Evolutionary conservation across 2,888 invertebrate genomes (phyloP).

Genomic region (Callosobruchus maculatus): DNA sequence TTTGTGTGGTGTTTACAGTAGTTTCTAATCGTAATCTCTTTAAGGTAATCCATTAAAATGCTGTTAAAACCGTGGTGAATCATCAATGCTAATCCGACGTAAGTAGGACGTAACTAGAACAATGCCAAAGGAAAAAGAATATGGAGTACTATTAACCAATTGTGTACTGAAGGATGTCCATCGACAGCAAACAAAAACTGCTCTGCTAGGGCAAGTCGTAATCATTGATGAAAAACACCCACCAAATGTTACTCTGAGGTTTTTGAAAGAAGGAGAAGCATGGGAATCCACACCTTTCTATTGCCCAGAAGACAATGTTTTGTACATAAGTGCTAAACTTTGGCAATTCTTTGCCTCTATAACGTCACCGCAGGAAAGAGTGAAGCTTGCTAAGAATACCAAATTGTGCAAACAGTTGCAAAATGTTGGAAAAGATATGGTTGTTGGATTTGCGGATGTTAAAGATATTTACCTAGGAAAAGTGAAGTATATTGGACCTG

Average conservation of each 20-base stretch:
- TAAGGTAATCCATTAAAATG: neutral
- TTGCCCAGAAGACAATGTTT: constrained; percentile 34
- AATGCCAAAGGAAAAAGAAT: constrained; percentile 32
- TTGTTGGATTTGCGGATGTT: constrained; percentile 45
- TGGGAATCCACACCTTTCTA: constrained; percentile 43
- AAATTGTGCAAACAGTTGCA: constrained; percentile 49
- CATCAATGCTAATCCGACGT: neutral
- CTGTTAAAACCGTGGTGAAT: neutral
- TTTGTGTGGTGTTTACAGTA: neutral
- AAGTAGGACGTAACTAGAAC: constrained; percentile 15
- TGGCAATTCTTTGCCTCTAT: constrained; percentile 56
- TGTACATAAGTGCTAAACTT: constrained; percentile 42
- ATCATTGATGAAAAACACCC: constrained; percentile 36
- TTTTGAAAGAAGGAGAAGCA: constrained; percentile 38
- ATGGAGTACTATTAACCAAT: constrained; percentile 37
- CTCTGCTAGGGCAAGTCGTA: constrained; percentile 43
- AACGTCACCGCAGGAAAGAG: constrained; percentile 51
- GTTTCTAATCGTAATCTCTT: neutral
- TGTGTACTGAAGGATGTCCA: constrained; percentile 30
- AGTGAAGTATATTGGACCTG: constrained; percentile 55
- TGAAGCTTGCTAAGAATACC: constrained; percentile 50
- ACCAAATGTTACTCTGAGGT: constrained; percentile 35
- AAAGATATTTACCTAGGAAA: constrained; percentile 43
- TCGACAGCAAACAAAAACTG: constrained; percentile 33
- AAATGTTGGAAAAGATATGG: constrained; percentile 41